A percentile compares a stretch with the other conserved stretches of the same genome.
Evolutionary conservation across 1,140 invertebrate species (phyloP).

Genomic region (Ips nitidus): DNA sequence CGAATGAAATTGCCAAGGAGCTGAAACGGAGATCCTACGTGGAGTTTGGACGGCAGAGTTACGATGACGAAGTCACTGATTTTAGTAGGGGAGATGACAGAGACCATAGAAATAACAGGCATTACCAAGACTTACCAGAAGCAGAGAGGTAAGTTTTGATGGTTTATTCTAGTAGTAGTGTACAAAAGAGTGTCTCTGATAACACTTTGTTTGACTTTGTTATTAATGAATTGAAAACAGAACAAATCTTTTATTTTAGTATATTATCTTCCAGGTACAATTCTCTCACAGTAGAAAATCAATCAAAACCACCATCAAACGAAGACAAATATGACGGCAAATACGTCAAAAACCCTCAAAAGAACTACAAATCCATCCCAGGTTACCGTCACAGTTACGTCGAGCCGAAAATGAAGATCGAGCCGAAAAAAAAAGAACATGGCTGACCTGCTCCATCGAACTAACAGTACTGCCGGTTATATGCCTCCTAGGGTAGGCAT

Average conservation of each 20-base stretch:
- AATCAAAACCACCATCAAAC: slow-evolving; percentile 41
- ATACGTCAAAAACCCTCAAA: slow-evolving; percentile 46
- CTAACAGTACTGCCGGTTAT: slow-evolving; percentile 47
- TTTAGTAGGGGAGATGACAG: slow-evolving; percentile 22
- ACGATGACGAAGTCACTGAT: slow-evolving; percentile 29
- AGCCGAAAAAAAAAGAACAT: slow-evolving; percentile 43
- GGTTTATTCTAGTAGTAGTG: neutral
- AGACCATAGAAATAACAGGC: slow-evolving; percentile 28
- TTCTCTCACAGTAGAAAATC: slow-evolving; percentile 29
- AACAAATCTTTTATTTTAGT: neutral
- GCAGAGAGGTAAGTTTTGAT: slow-evolving; percentile 37
- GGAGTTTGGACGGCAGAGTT: slow-evolving; percentile 37
- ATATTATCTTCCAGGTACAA: slow-evolving; percentile 6
- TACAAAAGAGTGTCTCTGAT: neutral
- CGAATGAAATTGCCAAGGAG: slow-evolving; percentile 54
- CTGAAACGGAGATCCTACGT: slow-evolving; percentile 53
- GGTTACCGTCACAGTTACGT: slow-evolving; percentile 60
- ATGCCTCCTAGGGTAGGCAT: slow-evolving; percentile 52
- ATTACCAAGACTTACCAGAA: slow-evolving; percentile 43
- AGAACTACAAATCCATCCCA: slow-evolving; percentile 35
- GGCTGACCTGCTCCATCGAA: slow-evolving; percentile 49
- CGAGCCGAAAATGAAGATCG: slow-evolving; percentile 50
- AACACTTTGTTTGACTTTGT: neutral
- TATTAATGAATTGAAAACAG: too few species aligned
- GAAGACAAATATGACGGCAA: slow-evolving; percentile 44